Evolutionary conservation across 2,888 invertebrate species (phyloP).

Genomic region (Acanthoscelides obtectus): DNA sequence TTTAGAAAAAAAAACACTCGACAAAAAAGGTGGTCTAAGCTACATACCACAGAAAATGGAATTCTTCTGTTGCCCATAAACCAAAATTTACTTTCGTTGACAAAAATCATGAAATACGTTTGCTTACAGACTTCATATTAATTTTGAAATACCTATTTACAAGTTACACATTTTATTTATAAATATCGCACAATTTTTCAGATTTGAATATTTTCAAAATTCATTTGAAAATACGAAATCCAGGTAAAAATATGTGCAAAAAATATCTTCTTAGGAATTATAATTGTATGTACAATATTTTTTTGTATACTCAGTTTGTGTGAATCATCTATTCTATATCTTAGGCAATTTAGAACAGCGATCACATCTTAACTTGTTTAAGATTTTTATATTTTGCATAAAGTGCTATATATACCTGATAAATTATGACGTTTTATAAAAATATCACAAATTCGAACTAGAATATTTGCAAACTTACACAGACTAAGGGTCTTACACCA

Average conservation of each 20-base stretch:
- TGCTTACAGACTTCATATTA: background rate
- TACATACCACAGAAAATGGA: constrained; percentile 2
- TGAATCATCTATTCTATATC: background rate
- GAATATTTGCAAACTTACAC: background rate
- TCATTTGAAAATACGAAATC: constrained; percentile 42
- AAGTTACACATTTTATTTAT: constrained; percentile 18
- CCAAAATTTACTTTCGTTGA: background rate
- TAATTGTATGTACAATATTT: background rate
- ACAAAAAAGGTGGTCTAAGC: background rate
- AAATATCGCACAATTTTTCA: constrained; percentile 43
- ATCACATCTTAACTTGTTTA: background rate
- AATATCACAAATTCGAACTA: constrained; percentile 1
- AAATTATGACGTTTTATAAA: background rate
- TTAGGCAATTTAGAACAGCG: background rate
- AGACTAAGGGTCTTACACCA: background rate
- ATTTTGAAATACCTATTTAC: background rate
- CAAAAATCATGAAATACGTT: background rate
- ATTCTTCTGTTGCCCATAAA: background rate
- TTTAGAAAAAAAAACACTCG: too few relatives aligned
- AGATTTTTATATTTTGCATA: background rate
- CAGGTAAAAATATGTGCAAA: constrained; percentile 1
- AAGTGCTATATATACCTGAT: background rate
- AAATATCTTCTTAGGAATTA: constrained; percentile 2
- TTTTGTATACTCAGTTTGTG: background rate
- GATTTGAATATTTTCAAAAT: constrained; percentile 42